Evolutionary conservation across 1,140 invertebrate species (phyloP), one percentile per base, ranked within the genome.

Genomic region (Drosophila leontia): DNA sequence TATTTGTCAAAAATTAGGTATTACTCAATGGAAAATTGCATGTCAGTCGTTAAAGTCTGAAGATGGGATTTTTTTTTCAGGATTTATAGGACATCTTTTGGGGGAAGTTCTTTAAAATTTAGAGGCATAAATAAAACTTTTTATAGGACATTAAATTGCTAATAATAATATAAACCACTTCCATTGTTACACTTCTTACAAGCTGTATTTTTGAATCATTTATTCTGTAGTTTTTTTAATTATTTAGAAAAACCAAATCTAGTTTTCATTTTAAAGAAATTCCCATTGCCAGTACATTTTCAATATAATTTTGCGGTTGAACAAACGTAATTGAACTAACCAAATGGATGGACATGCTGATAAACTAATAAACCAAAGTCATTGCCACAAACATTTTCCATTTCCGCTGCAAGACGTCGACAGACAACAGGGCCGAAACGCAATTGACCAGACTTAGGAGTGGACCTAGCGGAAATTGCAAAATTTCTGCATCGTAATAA

Each of bases 401-500:
- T 84, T 84, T 84, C 82, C 82, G 82, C 35, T 59, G 72, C 56
- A 72, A 70, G 80, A 48, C 48, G 39, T 48, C n/a, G 32, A 9
- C 13, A 11, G 42, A 35, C 32, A 23, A 68, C 13, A 50, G 53
- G 42, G 13, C 67, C 71, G 60, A 82, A 61, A 70, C 80, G 80
- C 32, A 84, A 72, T 71, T 72, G 82, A 78, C 82, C 82, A 67
- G 63, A 41, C 37, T 17, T 19, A 41, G 47, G 61, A 60, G 23
- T 63, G 63, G 69, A 64, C 50, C 64, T 79, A 85, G 82, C 86
- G 85, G 85, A 90, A 90, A 90, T 90, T 90, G 86, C 85, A 91
- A 90, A 90, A 91, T 91, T 90, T 90, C 82, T 91, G 78, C 85
- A 82, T 77, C 85, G 85, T 90, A 90, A 90, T 90, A 90, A 90